phyloP scores from a whole-genome alignment of 1,140 invertebrate genomes.

The Eumeta japonica region DNA sequence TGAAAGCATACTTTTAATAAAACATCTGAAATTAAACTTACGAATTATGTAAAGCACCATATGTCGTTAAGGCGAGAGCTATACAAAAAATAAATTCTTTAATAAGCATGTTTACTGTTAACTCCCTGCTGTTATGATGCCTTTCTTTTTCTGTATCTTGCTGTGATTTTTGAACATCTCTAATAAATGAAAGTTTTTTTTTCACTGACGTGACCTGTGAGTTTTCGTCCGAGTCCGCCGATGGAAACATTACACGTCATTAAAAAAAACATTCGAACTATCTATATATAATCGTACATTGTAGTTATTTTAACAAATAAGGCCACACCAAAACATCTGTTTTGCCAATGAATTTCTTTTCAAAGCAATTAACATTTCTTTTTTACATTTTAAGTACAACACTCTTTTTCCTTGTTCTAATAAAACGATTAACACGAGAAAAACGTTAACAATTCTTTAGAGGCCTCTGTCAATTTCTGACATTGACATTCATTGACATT shows the following conservation, averaged over 20 bases:
- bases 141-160: conserved; percentile 29
- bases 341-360: conserved; percentile 18
- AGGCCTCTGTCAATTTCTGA: no score
- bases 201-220: conserved; percentile 44
- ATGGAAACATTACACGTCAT: conserved; percentile 58
- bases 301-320: no score
- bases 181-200: conserved; percentile 22
- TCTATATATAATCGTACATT: no score
- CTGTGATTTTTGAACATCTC: conserved; percentile 36
- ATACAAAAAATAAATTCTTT: conserved; percentile 53
- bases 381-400: conserved; percentile 6
- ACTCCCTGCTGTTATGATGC: conserved; percentile 33
- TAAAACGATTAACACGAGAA: neutral
- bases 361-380: conserved; percentile 1
- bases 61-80: conserved; percentile 56
- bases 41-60: conserved; percentile 63
- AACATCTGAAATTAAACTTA: conserved; percentile 41
- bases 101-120: conserved; percentile 50
- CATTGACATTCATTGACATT: no score
- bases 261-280: no score
- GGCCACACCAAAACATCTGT: conserved; percentile 21
- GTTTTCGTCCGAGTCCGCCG: conserved; percentile 45
- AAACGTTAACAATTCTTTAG: no score
- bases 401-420: neutral
- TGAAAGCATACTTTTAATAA: no score